phyloP scores from a whole-genome alignment of 2,113 vertebrate species.

The Callipepla squamata region DNA sequence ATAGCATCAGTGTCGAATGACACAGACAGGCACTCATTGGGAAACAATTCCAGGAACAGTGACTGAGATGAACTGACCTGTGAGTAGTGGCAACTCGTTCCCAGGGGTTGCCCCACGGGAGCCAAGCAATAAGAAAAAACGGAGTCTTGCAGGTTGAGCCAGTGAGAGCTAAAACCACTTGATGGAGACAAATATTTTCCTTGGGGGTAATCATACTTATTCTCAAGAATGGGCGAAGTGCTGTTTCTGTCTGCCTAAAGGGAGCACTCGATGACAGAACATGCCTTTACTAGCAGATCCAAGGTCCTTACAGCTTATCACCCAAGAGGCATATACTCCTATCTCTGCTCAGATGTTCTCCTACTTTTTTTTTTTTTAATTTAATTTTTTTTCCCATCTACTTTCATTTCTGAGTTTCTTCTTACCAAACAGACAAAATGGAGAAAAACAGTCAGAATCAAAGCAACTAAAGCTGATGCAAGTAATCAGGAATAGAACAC shows the following conservation, averaged over 20 bases:
- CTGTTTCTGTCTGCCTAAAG: background rate
- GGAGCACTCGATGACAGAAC: accelerated
- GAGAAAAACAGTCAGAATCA: background rate
- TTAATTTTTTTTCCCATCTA: background rate
- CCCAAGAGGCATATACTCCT: background rate
- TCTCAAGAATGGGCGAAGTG: background rate
- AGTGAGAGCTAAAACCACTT: accelerated
- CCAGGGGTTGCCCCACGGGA: background rate
- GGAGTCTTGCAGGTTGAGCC: background rate
- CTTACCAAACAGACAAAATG: background rate
- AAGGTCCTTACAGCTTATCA: accelerated
- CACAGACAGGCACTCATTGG: background rate
- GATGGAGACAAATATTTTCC: background rate
- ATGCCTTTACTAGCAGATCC: background rate
- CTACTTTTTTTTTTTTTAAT: background rate
- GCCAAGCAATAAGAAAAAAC: background rate
- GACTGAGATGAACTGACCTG: background rate
- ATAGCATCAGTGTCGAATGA: constrained; percentile 26
- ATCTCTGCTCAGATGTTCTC: accelerated
- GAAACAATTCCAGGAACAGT: constrained; percentile 38
- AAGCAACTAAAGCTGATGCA: background rate
- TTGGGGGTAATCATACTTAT: accelerated
- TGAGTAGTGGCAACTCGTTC: background rate
- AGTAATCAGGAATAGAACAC: background rate
- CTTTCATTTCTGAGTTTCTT: accelerated